Evolutionary conservation across 2,797 vertebrate genomes (phyloP).

Genomic region (Poecile montanus): DNA sequence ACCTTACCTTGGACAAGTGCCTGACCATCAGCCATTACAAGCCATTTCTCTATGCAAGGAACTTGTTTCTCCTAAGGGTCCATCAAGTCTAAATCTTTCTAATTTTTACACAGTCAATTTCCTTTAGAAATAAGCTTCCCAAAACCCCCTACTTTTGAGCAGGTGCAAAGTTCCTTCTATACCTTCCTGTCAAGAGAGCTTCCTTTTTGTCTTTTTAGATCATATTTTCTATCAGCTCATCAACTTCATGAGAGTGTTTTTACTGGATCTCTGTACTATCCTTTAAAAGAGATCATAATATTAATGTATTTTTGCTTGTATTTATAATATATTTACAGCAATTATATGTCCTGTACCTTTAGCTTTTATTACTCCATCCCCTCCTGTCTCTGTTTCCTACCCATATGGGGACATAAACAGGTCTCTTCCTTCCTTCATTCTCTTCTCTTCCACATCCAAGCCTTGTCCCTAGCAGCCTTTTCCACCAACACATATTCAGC

Average conservation of each 20-base stretch:
- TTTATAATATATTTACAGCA: background rate
- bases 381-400: background rate
- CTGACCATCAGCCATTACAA: background rate
- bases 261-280: background rate
- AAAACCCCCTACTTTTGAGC: background rate
- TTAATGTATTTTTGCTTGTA: background rate
- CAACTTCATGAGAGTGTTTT: background rate
- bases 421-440: background rate
- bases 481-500: background rate
- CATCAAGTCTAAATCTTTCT: background rate
- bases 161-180: background rate
- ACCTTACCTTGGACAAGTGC: slow-evolving; percentile 27
- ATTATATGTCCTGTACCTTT: background rate
- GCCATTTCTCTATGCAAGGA: background rate
- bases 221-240: background rate
- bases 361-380: background rate
- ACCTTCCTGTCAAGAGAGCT: background rate
- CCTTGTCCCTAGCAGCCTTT: background rate
- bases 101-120: background rate
- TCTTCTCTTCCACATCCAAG: background rate
- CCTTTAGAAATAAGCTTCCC: background rate
- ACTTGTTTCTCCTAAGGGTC: background rate
- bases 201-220: background rate
- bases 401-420: background rate
- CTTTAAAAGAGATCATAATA: background rate